phyloP scores from a whole-genome alignment of 2,888 invertebrate species.

The Serrognathus titanus region DNA sequence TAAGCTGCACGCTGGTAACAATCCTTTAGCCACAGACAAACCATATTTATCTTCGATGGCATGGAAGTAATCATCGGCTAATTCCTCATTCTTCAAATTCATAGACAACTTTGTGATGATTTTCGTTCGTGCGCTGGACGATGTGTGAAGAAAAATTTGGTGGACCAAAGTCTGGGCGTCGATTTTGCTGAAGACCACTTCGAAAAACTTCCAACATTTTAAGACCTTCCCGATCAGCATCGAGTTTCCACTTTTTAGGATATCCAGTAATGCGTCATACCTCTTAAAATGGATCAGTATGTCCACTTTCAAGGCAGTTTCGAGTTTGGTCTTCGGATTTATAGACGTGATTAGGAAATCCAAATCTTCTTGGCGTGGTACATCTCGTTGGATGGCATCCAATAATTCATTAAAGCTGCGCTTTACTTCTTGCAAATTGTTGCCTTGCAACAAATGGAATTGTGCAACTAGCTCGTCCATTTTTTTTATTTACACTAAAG shows the following conservation, averaged over 20 bases:
- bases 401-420: too few species aligned
- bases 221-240: conserved; percentile 13
- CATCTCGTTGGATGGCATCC: too few species aligned
- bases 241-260: conserved; percentile 17
- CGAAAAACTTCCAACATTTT: conserved; percentile 19
- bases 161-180: conserved; percentile 11
- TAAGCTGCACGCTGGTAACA: conserved; percentile 14
- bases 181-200: conserved; percentile 12
- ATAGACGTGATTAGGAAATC: too few species aligned
- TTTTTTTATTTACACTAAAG: not conserved
- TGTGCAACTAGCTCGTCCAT: too few species aligned
- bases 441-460: too few species aligned
- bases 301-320: conserved; percentile 13
- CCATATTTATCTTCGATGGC: conserved; percentile 17
- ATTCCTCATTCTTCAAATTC: conserved; percentile 9
- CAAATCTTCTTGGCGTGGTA: too few species aligned
- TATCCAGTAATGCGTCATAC: conserved; percentile 10
- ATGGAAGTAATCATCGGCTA: conserved; percentile 15
- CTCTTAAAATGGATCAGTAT: conserved; percentile 15
- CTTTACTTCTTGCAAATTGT: too few species aligned
- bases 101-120: conserved; percentile 16
- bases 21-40: conserved; percentile 14
- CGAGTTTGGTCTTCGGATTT: too few species aligned
- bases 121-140: conserved; percentile 15
- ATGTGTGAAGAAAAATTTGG: conserved; percentile 11